Evolutionary conservation across 2,888 invertebrate genomes (phyloP), one percentile per base, ranked within the genome.

Genomic region (Drosophila borealis): DNA sequence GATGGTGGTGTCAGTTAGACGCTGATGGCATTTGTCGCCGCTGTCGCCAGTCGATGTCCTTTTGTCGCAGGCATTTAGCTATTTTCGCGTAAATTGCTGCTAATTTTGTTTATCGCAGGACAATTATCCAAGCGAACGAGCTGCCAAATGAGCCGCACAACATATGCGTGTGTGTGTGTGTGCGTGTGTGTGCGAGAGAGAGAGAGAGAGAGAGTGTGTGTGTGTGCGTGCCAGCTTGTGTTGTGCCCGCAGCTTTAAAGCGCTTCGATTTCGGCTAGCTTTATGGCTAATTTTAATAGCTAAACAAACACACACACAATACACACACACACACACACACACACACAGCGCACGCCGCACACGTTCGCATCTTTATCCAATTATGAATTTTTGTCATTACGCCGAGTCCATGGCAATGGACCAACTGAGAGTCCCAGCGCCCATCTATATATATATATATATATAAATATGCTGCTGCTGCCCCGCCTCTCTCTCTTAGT

Each of bases 91-190:
- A 90, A 91, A 90, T 91, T 90, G 89, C 90, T 91, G 89, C 91
- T 91, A 91, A 92, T 91, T 91, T 91, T 87, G 89, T 90, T 91
- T 91, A 92, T 92, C 90, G 90, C 90, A 89, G 86, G 85, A 89
- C 91, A 91, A 92, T 91, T 91, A 91, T 91, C 92, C 91, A 92
- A 90, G 89, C 89, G 91, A 91, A 91, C 88, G 90, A 84, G 83
- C 91, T 90, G 91, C 90, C 91, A 92, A 92, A 91, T 92, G 91
- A 91, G 89, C 89, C 89, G 75, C 80, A 80, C 73, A 60, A 49
- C 55, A 73, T 39, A 57, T 41, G 46, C 25, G 13, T 39, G 14
- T 34, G 36, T 17, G 3, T 34, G 19, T 37, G 4, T 17, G 13
- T 5, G 14, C 19, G 19, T 25, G 10, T 41, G 17, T 25, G 36